Percentiles rank a stretch among this genome's conserved stretches.
Evolutionary conservation across 2,888 invertebrate species (phyloP).

Genomic region (Sepioteuthis lessoniana): DNA sequence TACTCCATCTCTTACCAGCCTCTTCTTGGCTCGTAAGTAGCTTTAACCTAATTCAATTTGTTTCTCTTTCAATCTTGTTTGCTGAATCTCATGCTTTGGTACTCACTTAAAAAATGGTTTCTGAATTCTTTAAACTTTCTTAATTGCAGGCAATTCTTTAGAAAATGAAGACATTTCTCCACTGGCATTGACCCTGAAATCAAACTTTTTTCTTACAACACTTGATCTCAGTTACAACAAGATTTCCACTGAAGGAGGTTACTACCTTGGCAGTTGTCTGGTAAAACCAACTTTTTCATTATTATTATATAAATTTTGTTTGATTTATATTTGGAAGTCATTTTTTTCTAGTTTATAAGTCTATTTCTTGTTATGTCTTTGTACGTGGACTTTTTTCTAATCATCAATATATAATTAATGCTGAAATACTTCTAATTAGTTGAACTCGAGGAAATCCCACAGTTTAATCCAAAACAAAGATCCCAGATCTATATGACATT

Average conservation of each 20-base stretch:
- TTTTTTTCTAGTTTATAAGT: background rate
- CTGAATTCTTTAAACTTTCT: background rate
- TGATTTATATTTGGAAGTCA: background rate
- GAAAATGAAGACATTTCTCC: constrained; percentile 35
- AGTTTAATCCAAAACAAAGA: too few species aligned
- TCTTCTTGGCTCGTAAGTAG: background rate
- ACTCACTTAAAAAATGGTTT: background rate
- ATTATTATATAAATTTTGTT: background rate
- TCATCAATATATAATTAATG: too few species aligned
- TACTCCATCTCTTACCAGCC: background rate
- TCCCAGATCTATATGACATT: too few species aligned
- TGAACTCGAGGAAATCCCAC: too few species aligned
- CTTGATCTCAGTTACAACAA: constrained; percentile 46
- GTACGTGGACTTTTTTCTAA: too few species aligned
- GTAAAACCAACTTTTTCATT: background rate
- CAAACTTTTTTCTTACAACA: constrained; percentile 38
- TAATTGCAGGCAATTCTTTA: constrained; percentile 8
- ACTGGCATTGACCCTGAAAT: background rate
- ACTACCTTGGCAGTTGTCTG: background rate
- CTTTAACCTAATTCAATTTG: background rate
- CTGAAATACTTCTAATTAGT: too few species aligned
- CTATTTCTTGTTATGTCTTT: background rate
- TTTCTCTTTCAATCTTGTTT: background rate
- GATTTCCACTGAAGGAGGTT: background rate
- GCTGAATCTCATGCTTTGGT: background rate